These are phyloP conservation scores for Palythoa caribaeorum DNA, from an alignment of 92 coral and sea anemone genomes.

Conservation along the genomic window DNA sequence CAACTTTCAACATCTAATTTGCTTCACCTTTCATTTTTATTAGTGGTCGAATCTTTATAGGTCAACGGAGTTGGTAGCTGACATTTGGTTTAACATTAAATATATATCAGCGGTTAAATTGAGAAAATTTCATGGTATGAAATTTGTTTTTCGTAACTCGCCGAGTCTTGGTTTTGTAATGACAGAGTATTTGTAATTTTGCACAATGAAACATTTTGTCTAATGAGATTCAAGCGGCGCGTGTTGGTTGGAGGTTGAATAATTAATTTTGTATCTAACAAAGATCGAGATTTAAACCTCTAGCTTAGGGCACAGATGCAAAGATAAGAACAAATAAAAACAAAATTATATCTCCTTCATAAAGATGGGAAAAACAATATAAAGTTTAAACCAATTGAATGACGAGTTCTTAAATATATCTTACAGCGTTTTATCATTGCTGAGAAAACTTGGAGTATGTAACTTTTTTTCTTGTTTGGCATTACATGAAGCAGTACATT, in stretches of 20 bases:
- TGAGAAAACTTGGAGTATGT: background rate
- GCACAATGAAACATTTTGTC: background rate
- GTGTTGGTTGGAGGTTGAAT: background rate
- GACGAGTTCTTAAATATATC: background rate
- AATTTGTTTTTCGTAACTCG: background rate
- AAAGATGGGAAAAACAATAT: background rate
- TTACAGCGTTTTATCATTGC: background rate
- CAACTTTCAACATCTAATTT: constrained; percentile 17
- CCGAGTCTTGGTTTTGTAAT: background rate
- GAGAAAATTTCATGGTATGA: background rate
- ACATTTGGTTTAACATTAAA: background rate
- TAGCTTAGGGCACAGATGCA: background rate
- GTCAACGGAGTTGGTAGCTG: background rate
- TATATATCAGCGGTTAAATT: background rate
- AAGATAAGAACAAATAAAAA: background rate
- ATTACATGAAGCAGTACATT: background rate
- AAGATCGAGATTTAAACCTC: background rate
- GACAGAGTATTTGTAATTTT: background rate
- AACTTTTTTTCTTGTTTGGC: background rate
- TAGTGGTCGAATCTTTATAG: background rate
- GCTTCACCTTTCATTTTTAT: background rate
- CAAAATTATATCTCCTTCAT: background rate
- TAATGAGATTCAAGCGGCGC: background rate
- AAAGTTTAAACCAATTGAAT: background rate
- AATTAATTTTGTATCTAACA: background rate